A percentile compares a stretch with the other conserved stretches of the same genome.
phyloP scores from a whole-genome alignment of 2,797 vertebrate species.

The Eulemur albifrons region DNA sequence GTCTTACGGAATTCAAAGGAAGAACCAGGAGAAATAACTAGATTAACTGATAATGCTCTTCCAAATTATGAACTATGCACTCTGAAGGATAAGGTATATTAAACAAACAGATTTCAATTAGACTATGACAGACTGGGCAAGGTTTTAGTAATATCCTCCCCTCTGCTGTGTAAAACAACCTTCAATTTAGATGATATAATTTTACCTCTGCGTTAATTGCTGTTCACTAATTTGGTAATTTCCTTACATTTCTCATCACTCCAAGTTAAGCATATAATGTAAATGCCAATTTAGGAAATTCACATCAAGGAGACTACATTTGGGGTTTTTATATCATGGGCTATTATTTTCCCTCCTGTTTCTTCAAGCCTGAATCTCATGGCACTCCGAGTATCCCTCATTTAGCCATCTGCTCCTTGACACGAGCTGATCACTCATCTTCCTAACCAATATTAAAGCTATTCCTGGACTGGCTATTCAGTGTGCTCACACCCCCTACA shows the following conservation, averaged over 20 bases:
- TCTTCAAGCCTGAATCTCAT: constrained; percentile 53
- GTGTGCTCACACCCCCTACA: neutral
- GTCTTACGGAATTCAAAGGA: constrained; percentile 55
- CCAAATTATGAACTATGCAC: constrained; percentile 44
- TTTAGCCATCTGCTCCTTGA: constrained; percentile 67
- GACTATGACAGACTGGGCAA: constrained; percentile 41
- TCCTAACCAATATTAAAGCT: constrained; percentile 19
- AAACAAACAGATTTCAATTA: constrained; percentile 72
- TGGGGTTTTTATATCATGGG: neutral
- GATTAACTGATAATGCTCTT: constrained; percentile 34
- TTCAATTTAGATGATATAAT: constrained; percentile 42
- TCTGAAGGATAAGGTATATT: constrained; percentile 27
- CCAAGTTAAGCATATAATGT: constrained; percentile 41
- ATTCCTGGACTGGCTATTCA: neutral
- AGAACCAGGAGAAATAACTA: constrained; percentile 44
- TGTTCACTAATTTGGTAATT: constrained; percentile 48
- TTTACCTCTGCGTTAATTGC: constrained; percentile 62
- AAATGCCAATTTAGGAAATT: constrained; percentile 46
- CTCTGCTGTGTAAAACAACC: constrained; percentile 44
- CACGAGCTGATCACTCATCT: constrained; percentile 39
- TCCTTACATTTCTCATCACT: constrained; percentile 65
- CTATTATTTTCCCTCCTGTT: constrained; percentile 45
- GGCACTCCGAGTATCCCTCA: constrained; percentile 48
- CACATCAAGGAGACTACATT: constrained; percentile 37
- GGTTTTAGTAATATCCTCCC: neutral